Base-by-base conservation (phyloP, 2,888 invertebrate genomes). In the Drosophila neutralis region DNA sequence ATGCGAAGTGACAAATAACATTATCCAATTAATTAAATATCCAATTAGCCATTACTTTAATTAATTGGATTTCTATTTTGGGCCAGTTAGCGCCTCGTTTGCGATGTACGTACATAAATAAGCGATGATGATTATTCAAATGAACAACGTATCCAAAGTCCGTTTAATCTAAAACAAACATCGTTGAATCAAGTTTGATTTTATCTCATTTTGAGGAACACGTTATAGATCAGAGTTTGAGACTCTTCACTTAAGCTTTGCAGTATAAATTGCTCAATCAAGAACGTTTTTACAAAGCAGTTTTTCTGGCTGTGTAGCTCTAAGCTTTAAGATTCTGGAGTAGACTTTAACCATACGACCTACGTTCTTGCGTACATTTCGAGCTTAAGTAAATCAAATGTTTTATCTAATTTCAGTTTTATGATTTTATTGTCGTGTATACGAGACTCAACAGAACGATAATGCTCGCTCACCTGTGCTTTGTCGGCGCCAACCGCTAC, bases 391-490 rank as follows among this genome's bases (percentile, higher is more conserved):
- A 33, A 40, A 2, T 13, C 5, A 10, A 45, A 57, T 33, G 27
- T 6, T 24, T 54, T 51, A 35, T 53, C 38, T 42, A 36, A 51
- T 29, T 42, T n/a, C 13, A 35, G 35, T 13, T 56, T 11, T 48
- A 27, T 31, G 13, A 33, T 54, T 61, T 36, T 33, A 24, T 51
- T 42, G 21, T 40, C 27, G 70, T 66, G 51, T 59, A 45, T 27
- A 24, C 27, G 52, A 57, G 31, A 40, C 36, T 49, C 51, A 56
- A 45, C 38, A 53, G 40, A 69, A 60, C 45, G 24, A 48, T 27
- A 40, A 45, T 31, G 35, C 53, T 58, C 49, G 35, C 53, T 61
- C 52, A 73, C 58, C 61, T 65, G 64, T 49, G 61, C 48, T 40
- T 48, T 33, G 48, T 27, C 11, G 38, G n/a, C 52, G 38, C 45